Evolutionary conservation across 2,888 invertebrate species (phyloP).

Genomic region (Napeogenes inachia): DNA sequence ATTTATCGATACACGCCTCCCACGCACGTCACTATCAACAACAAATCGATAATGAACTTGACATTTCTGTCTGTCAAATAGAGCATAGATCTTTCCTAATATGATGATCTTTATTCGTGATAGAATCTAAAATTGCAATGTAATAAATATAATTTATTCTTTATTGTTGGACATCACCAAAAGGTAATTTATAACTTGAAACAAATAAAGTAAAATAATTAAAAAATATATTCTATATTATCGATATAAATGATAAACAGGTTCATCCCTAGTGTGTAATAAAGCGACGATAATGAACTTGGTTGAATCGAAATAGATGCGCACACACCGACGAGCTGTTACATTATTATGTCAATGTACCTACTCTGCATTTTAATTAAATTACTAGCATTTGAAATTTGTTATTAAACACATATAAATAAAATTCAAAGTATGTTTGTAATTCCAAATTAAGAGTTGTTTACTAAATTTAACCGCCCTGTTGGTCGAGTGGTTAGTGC

Average conservation of each 20-base stretch:
- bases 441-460: too few relatives aligned
- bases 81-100: too few relatives aligned
- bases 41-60: constrained; percentile 19
- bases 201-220: neutral
- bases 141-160: too few relatives aligned
- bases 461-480: too few relatives aligned
- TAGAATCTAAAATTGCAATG: too few relatives aligned
- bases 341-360: neutral
- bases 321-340: constrained; percentile 18
- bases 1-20: constrained; percentile 10
- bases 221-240: constrained; percentile 6
- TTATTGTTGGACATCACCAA: too few relatives aligned
- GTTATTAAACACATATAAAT: too few relatives aligned
- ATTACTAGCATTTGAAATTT: too few relatives aligned
- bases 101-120: too few relatives aligned
- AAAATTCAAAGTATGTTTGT: too few relatives aligned
- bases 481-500: too few relatives aligned
- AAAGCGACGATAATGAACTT: constrained; percentile 42
- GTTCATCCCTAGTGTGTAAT: constrained; percentile 32
- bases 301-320: constrained; percentile 36
- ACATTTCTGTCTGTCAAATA: neutral
- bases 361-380: too few relatives aligned
- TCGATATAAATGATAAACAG: constrained; percentile 14
- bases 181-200: neutral
- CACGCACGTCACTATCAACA: constrained; percentile 13